These are phyloP conservation scores for Acanthisitta chloris DNA, from an alignment of 2,113 vertebrate species.

Conservation along the genomic window DNA sequence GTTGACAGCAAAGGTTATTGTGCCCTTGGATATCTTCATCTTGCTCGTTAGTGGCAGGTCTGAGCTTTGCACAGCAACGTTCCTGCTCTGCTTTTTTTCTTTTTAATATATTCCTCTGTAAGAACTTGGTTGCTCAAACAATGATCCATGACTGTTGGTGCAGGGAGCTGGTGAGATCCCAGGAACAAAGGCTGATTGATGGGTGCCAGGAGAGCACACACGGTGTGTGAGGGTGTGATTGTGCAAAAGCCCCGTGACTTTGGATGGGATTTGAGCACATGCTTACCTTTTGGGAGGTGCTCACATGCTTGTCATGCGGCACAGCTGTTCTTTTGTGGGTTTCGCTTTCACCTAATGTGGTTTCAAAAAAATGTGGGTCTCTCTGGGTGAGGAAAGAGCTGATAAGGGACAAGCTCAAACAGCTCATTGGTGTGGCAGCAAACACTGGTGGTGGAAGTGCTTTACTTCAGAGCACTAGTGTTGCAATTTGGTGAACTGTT, in stretches of 20 bases:
- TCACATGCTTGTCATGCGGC: neutral
- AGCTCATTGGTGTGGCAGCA: neutral
- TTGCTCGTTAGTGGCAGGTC: neutral
- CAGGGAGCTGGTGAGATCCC: neutral
- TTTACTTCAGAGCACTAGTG: neutral
- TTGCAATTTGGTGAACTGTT: neutral
- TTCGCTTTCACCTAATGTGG: neutral
- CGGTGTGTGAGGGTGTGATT: fast-evolving
- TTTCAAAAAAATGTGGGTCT: neutral
- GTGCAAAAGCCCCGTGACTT: neutral
- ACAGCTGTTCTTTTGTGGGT: neutral
- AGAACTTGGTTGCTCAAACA: neutral
- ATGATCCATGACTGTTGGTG: neutral
- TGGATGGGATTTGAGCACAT: neutral
- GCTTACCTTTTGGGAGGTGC: neutral
- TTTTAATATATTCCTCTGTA: neutral
- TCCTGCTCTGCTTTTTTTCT: neutral
- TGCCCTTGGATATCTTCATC: neutral
- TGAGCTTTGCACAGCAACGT: neutral
- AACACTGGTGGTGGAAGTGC: neutral
- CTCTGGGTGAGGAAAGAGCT: neutral
- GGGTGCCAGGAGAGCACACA: neutral
- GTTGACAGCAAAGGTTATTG: neutral
- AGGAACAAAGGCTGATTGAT: fast-evolving
- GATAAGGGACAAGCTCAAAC: neutral